Evolutionary conservation across 1,140 invertebrate genomes (phyloP), one percentile per base, ranked within the genome.

Genomic region (Drosophila yakuba): DNA sequence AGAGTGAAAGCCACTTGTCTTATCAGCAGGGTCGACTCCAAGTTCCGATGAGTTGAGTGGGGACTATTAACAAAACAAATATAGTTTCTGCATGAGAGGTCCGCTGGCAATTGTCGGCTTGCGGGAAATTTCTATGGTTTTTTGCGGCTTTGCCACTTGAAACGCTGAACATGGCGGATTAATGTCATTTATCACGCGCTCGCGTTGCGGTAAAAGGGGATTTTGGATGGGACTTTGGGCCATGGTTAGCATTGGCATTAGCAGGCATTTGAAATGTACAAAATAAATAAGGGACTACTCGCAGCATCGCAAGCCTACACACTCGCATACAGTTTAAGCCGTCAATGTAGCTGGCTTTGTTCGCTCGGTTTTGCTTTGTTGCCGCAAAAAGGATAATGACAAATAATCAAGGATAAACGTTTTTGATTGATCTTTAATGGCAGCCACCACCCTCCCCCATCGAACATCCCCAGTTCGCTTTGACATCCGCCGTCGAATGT

Each of bases 341-440:
- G 68, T 55, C 67, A 45, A 67, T 74, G 48, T 67, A 60, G 66
- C 56, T 67, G 64, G 66, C 57, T 71, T 78, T 78, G 63, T 56
- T 56, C 43, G 51, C 66, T 71, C n/a, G 43, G 64, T 57, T 69
- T 71, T 71, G 67, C 67, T 56, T 69, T 71, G 64, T 74, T 64
- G 72, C 61, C 63, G 67, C 75, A 77, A 91, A 90, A 91, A 81
- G 88, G 80, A 91, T 91, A 91, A 91, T 83, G 80, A 89, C 88
- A 88, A 91, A 91, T 91, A 91, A 91, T 91, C 88, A 88, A 91
- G 80, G 88, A 91, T 91, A 91, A 91, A 84, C 88, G 80, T 55
- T 88, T 91, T 91, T 91, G 88, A 91, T 91, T 91, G 88, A 91
- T 91, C 88, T 91, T 91, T 91, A 88, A 91, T 91, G 88, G 88